phyloP scores from a whole-genome alignment of 2,113 vertebrate species.

The Rousettus leschenaultii region DNA sequence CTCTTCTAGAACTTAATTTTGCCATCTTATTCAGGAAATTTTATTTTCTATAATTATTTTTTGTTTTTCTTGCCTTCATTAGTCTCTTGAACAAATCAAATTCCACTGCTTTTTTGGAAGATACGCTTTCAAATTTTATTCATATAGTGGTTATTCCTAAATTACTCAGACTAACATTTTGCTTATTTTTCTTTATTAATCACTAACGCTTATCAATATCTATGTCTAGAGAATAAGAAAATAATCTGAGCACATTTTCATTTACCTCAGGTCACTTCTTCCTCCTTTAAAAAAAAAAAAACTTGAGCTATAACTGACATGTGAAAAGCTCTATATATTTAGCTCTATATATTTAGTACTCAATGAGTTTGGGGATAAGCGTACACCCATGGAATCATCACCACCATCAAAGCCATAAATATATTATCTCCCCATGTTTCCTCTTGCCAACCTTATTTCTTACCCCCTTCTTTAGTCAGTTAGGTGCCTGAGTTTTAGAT shows the following conservation, averaged over 20 bases:
- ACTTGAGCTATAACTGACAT: not conserved
- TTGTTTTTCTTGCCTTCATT: not conserved
- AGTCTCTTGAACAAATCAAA: not conserved
- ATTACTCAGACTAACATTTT: not conserved
- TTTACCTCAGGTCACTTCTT: not conserved
- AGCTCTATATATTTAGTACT: not conserved
- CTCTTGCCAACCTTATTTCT: not conserved
- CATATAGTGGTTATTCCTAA: not conserved
- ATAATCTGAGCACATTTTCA: not conserved
- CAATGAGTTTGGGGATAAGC: not conserved
- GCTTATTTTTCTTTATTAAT: not conserved
- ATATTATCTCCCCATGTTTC: not conserved
- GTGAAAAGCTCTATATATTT: not conserved
- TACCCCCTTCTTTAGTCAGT: not conserved
- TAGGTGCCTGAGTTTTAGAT: not conserved
- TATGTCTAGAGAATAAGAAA: not conserved
- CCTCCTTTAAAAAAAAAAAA: not conserved
- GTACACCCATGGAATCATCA: not conserved
- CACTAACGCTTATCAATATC: not conserved
- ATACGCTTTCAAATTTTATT: not conserved
- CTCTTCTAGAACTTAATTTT: slow-evolving; percentile 11
- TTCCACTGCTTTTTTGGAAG: not conserved
- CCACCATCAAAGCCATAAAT: not conserved
- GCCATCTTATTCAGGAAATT: not conserved
- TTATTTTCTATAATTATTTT: not conserved